A percentile compares a stretch with the other conserved stretches of the same genome.
Conservation (phyloP, 92 coral and sea anemone genomes). For the Plumapathes pennacea region DNA sequence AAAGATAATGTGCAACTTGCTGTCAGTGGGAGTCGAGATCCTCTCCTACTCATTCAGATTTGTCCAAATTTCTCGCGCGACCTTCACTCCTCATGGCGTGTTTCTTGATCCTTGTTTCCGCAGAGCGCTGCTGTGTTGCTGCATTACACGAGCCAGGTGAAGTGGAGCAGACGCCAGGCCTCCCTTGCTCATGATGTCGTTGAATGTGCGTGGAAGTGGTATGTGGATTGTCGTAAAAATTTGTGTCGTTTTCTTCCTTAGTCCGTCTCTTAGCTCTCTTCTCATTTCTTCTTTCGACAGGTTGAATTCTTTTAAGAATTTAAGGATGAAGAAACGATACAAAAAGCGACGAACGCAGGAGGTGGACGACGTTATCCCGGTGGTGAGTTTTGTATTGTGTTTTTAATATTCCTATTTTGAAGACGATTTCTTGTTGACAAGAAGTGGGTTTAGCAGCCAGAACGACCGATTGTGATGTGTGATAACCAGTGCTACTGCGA, state of each 20-base stretch:
- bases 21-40: too few relatives aligned
- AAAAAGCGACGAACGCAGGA: constrained; percentile 7
- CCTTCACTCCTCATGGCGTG: neutral
- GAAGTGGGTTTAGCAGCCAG: too few relatives aligned
- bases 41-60: too few relatives aligned
- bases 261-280: too few relatives aligned
- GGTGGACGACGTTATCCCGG: constrained; percentile 35
- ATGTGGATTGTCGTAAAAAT: too few relatives aligned
- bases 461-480: too few relatives aligned
- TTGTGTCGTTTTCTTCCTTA: too few relatives aligned
- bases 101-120: neutral
- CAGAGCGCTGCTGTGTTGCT: constrained; percentile 27
- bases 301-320: neutral
- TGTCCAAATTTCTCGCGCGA: too few relatives aligned
- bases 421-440: neutral
- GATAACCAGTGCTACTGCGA: too few relatives aligned
- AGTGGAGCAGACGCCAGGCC: constrained; percentile 5
- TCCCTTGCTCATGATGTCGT: constrained; percentile 2
- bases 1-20: too few relatives aligned
- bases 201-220: constrained; percentile 6
- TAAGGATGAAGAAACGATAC: neutral
- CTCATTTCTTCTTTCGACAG: constrained; percentile 4
- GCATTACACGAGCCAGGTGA: neutral
- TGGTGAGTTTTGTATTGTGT: constrained; percentile 32
- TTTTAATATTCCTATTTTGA: neutral